Conservation (phyloP, 2,888 invertebrate genomes). For the Embidobia sp. region DNA sequence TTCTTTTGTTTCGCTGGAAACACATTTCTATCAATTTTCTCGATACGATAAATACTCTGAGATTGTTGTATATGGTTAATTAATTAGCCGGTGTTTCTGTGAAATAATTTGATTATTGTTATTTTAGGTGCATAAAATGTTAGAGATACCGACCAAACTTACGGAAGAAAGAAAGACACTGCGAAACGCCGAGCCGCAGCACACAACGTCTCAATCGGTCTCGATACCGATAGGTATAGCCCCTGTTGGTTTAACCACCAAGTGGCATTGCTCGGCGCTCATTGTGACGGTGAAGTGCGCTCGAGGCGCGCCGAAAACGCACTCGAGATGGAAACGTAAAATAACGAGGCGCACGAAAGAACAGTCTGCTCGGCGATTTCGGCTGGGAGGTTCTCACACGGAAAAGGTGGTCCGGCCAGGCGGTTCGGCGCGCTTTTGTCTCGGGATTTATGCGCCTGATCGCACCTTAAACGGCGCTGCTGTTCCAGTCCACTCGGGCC, state of each 20-base stretch:
- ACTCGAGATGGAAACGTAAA: conserved; percentile 36
- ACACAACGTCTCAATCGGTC: neutral
- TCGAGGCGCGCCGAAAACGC: conserved; percentile 33
- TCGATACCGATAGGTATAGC: too few species aligned
- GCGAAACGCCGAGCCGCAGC: too few species aligned
- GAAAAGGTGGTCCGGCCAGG: conserved; percentile 25
- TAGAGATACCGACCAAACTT: too few species aligned
- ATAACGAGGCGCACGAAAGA: conserved; percentile 26
- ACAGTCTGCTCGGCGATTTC: neutral
- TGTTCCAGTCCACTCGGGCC: conserved; percentile 54
- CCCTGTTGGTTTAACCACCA: neutral
- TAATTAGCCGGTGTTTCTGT: too few species aligned
- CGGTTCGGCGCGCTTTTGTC: conserved; percentile 62
- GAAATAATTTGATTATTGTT: too few species aligned
- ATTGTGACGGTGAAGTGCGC: conserved; percentile 16
- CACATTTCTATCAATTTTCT: too few species aligned
- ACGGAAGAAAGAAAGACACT: too few species aligned
- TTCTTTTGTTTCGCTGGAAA: too few species aligned
- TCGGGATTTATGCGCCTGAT: conserved; percentile 59
- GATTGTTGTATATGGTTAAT: too few species aligned
- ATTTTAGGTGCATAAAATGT: too few species aligned
- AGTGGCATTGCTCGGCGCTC: neutral
- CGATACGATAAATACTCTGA: too few species aligned
- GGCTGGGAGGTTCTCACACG: conserved; percentile 46
- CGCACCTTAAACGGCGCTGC: conserved; percentile 65